Evolutionary conservation across 2,888 invertebrate genomes (phyloP).

Genomic region (Microplitis manilae): DNA sequence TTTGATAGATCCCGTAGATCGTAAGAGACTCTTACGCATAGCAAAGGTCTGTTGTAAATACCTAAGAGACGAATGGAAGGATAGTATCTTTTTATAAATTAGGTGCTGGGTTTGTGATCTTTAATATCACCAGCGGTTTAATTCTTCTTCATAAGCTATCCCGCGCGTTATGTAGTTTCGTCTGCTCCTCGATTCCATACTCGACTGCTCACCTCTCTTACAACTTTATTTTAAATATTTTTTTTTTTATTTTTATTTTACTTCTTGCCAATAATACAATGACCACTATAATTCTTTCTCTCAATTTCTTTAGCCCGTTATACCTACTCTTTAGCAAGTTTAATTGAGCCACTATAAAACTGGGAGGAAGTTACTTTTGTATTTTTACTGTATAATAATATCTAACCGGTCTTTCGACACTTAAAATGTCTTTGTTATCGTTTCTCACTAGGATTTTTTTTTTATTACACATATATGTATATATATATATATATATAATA

Average conservation of each 20-base stretch:
- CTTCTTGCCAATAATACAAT: conserved; percentile 30
- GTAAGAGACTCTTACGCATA: conserved; percentile 46
- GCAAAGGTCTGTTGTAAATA: conserved; percentile 60
- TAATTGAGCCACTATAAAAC: conserved; percentile 58
- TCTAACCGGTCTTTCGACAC: conserved; percentile 18
- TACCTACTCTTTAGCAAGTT: conserved; percentile 40
- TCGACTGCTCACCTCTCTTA: neutral
- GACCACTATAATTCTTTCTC: conserved; percentile 22
- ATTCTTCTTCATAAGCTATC: conserved; percentile 1
- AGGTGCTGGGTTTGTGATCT: conserved; percentile 30
- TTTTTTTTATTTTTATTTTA: conserved; percentile 16
- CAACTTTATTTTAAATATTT: neutral
- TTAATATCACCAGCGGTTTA: conserved; percentile 4
- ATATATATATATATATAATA: neutral
- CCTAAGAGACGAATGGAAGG: conserved; percentile 48
- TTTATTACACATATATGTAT: neutral
- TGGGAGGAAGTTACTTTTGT: conserved; percentile 37
- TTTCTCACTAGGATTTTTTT: conserved; percentile 26
- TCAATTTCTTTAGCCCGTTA: neutral
- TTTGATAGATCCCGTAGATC: conserved; percentile 62
- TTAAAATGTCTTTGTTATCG: conserved; percentile 30
- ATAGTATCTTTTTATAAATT: conserved; percentile 47
- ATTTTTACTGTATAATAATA: neutral
- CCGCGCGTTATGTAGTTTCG: too few species aligned
- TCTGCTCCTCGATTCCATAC: too few species aligned